Conservation (phyloP, 2,888 invertebrate species). For the Brachyptera putata region DNA sequence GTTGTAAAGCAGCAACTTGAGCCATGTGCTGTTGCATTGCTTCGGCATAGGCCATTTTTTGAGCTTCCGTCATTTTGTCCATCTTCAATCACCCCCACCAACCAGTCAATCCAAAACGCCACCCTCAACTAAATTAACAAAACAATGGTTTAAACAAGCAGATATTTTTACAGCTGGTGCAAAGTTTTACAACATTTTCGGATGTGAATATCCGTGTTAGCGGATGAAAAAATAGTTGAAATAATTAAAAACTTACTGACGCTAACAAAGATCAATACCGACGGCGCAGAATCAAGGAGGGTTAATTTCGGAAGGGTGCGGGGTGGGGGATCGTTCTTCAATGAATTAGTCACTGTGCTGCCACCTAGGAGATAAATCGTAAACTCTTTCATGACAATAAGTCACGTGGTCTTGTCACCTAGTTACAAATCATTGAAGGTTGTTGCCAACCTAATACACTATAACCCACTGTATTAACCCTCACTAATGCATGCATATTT, state of each 20-base stretch:
- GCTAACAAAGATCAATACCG: constrained; percentile 13
- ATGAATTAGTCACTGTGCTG: neutral
- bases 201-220: neutral
- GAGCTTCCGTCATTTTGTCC: constrained; percentile 72
- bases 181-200: too few species aligned
- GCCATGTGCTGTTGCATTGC: constrained; percentile 73
- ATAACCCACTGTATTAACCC: too few species aligned
- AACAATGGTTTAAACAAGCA: neutral
- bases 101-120: constrained; percentile 1
- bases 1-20: constrained; percentile 58
- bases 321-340: neutral
- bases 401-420: too few species aligned
- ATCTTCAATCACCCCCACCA: constrained; percentile 42
- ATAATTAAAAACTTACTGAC: constrained; percentile 12
- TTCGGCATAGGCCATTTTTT: constrained; percentile 60
- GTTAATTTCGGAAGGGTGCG: neutral
- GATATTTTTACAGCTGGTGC: too few species aligned
- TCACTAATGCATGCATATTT: too few species aligned
- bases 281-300: neutral
- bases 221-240: neutral
- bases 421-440: too few species aligned
- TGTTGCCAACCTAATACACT: too few species aligned
- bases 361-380: too few species aligned
- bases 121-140: neutral
- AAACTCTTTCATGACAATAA: too few species aligned